phyloP scores from a whole-genome alignment of 2,888 invertebrate genomes.

The Cerceris ruficornis region DNA sequence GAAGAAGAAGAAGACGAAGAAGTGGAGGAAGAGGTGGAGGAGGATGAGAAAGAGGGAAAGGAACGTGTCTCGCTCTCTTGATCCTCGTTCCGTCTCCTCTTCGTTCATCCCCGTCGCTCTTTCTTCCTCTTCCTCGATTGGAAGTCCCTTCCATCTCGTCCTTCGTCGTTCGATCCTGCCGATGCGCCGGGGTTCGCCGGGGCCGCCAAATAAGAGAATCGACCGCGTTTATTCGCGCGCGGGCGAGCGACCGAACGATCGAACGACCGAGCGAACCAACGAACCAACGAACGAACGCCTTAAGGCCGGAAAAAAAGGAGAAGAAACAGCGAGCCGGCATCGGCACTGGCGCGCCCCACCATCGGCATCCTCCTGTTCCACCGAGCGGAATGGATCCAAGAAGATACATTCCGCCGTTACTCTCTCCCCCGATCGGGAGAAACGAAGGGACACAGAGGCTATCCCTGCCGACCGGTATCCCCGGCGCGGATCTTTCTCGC shows the following conservation, averaged over 20 bases:
- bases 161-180: conserved; percentile 55
- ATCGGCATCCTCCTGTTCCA: conserved; percentile 44
- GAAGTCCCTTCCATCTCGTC: conserved; percentile 15
- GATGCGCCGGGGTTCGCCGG: conserved; percentile 62
- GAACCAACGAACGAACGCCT: conserved; percentile 21
- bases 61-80: conserved; percentile 15
- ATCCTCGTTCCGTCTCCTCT: conserved; percentile 29
- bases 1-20: conserved; percentile 56
- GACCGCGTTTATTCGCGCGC: conserved; percentile 69
- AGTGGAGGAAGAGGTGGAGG: conserved; percentile 33
- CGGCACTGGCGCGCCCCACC: conserved; percentile 8
- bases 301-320: conserved; percentile 47
- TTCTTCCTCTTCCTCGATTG: conserved; percentile 8
- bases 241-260: conserved; percentile 53
- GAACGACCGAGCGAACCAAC: conserved; percentile 39
- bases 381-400: conserved; percentile 49
- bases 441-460: neutral
- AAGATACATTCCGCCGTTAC: conserved; percentile 61
- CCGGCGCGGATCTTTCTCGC: conserved; percentile 49
- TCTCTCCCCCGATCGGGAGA: neutral
- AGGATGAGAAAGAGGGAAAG: conserved; percentile 64
- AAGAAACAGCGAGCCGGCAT: conserved; percentile 43
- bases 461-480: conserved; percentile 47
- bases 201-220: conserved; percentile 77
- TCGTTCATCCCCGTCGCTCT: conserved; percentile 16